These are phyloP conservation scores for Thalassaphorura encarpata DNA, from an alignment of 1,140 invertebrate species.

Conservation along the genomic window DNA sequence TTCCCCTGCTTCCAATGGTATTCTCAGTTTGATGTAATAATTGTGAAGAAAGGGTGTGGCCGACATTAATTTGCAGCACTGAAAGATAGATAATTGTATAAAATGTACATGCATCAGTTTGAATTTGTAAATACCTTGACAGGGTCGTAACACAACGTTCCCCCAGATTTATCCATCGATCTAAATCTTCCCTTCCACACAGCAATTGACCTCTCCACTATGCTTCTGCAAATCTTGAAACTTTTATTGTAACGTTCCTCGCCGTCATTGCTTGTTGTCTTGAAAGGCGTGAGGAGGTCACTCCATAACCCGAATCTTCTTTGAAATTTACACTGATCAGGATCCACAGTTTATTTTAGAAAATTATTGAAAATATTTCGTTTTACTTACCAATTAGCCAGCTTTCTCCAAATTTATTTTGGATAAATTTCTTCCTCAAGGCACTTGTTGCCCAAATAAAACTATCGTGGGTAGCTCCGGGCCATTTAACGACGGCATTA, in stretches of 20 bases:
- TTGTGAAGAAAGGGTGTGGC: background rate
- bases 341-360: background rate
- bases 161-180: background rate
- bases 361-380: background rate
- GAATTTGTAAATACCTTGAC: background rate
- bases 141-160: background rate
- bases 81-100: background rate
- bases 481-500: constrained; percentile 37
- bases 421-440: background rate
- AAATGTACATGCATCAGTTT: background rate
- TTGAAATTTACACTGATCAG: too few species aligned
- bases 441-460: constrained; percentile 11
- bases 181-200: constrained; percentile 8
- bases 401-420: background rate
- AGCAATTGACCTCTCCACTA: constrained; percentile 10
- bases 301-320: too few species aligned
- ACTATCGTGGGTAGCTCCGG: constrained; percentile 35
- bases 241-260: constrained; percentile 23
- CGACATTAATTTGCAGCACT: constrained; percentile 6
- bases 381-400: constrained; percentile 3
- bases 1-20: background rate
- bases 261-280: constrained; percentile 26
- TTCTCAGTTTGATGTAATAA: background rate
- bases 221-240: background rate
- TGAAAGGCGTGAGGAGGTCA: constrained; percentile 34